Base-by-base conservation (phyloP, 2,888 invertebrate species). In the Griposia aprilina region DNA sequence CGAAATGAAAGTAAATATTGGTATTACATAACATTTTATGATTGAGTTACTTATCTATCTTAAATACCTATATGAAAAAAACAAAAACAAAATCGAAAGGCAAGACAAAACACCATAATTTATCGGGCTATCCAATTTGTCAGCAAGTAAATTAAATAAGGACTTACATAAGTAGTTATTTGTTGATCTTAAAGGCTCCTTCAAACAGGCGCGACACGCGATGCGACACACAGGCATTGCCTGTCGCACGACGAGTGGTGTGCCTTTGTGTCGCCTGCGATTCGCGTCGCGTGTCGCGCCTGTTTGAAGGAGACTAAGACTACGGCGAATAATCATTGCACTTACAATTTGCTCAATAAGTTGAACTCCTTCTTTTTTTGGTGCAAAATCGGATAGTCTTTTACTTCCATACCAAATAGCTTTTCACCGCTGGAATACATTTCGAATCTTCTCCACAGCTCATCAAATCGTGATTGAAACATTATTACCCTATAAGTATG, bases 371-470 rank as follows among this genome's bases (percentile, higher is more conserved):
- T 98, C 93, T 98, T 98, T 85, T 98, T 98, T 88, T 98, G 97
- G 81, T 98, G 97, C 71, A 99, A 93, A 79, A 98, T 97, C 0
- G 99, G 99, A 94, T 99, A 99, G 78, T 98, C 98, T 30, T 98
- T 98, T 11, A 98, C 97, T 87, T 98, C 98, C 91, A 99, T 97
- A 0, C 99, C 99, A 92, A 99, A 99, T 69, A 99, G 94, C 86
- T 97, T 98, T 95, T 99, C 99, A 52, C 99, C 99, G 88, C 97
- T 98, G 63, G 98, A 97, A 93, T 98, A 99, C 96, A 98, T 98
- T 93, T 98, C 98, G 90, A 97, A 98, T 90, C 98, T 97, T 71
- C 98, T 97, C 98, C 98, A 98, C 20, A 99, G 94, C 69, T 98
- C 98, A 91, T 99, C 99, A 91, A 99, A 98, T 83, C 98, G 97